A percentile compares a stretch with the other conserved stretches of the same genome.
phyloP scores from a whole-genome alignment of 1,140 invertebrate species.

The Mylabris phalerata region DNA sequence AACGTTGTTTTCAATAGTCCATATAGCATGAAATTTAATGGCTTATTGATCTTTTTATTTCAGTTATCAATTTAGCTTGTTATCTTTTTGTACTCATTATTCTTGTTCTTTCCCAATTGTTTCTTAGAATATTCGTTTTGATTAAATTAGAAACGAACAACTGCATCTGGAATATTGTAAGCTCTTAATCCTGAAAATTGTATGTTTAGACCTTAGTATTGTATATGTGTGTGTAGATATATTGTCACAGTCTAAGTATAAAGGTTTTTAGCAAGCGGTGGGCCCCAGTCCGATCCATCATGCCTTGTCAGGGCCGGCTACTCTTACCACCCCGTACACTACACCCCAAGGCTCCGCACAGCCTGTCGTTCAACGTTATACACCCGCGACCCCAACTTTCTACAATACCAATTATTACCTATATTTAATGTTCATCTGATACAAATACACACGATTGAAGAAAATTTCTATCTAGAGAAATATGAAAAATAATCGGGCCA shows the following conservation, averaged over 20 bases:
- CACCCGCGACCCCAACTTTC: slow-evolving; percentile 16
- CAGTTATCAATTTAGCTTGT: no score
- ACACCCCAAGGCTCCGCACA: slow-evolving; percentile 15
- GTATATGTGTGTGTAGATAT: no score
- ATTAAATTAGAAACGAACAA: slow-evolving; percentile 8
- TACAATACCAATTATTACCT: slow-evolving; percentile 30
- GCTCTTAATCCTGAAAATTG: slow-evolving; percentile 15
- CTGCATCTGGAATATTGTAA: slow-evolving; percentile 12
- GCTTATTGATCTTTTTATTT: no score
- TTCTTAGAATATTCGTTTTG: neutral
- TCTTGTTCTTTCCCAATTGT: no score
- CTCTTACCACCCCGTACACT: slow-evolving; percentile 26
- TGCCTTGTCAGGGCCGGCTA: slow-evolving; percentile 40
- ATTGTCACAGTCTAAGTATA: slow-evolving; percentile 32
- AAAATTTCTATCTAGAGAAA: no score
- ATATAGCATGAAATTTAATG: no score
- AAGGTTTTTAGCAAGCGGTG: slow-evolving; percentile 37
- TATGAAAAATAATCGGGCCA: no score
- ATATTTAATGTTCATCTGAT: slow-evolving; percentile 20
- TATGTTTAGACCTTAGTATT: slow-evolving; percentile 1
- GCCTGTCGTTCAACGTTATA: slow-evolving; percentile 10
- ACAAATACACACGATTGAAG: neutral
- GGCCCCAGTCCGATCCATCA: slow-evolving; percentile 38
- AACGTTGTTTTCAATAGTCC: no score
- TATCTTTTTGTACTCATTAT: no score